phyloP scores from a whole-genome alignment of 2,888 invertebrate genomes.

The Drosophila picticornis region DNA sequence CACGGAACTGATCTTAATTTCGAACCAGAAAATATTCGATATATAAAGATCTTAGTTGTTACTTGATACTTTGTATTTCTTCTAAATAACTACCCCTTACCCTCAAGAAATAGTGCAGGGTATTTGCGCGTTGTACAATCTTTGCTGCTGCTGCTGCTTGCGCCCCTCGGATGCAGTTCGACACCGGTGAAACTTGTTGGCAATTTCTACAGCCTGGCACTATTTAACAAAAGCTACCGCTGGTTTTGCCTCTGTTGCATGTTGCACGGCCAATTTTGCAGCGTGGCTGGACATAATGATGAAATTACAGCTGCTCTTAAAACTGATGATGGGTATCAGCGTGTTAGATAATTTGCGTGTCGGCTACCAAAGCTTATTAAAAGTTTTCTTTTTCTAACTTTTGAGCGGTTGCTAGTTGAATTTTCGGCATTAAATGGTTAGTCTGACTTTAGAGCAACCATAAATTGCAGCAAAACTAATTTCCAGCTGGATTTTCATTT shows the following conservation, averaged over 20 bases:
- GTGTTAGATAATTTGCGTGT: conserved; percentile 62
- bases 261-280: conserved; percentile 42
- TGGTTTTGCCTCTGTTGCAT: conserved; percentile 11
- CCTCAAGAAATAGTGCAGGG: background rate
- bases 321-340: conserved; percentile 56
- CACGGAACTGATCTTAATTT: background rate
- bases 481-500: conserved; percentile 28
- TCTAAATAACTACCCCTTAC: background rate
- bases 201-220: conserved; percentile 25
- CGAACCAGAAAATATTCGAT: background rate
- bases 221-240: conserved; percentile 46
- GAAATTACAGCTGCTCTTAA: conserved; percentile 58
- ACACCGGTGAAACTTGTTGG: conserved; percentile 63
- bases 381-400: conserved; percentile 34
- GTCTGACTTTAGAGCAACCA: background rate
- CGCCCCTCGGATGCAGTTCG: conserved; percentile 46
- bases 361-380: conserved; percentile 32
- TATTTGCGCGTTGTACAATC: background rate
- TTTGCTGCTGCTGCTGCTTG: conserved; percentile 24
- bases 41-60: background rate
- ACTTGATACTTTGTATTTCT: background rate
- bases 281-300: conserved; percentile 58
- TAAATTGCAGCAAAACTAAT: conserved; percentile 39
- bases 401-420: conserved; percentile 7
- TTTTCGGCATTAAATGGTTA: conserved; percentile 1